Evolutionary conservation across 1,140 invertebrate genomes (phyloP), one percentile per base, ranked within the genome.

Genomic region (Neodiprion pinetum): DNA sequence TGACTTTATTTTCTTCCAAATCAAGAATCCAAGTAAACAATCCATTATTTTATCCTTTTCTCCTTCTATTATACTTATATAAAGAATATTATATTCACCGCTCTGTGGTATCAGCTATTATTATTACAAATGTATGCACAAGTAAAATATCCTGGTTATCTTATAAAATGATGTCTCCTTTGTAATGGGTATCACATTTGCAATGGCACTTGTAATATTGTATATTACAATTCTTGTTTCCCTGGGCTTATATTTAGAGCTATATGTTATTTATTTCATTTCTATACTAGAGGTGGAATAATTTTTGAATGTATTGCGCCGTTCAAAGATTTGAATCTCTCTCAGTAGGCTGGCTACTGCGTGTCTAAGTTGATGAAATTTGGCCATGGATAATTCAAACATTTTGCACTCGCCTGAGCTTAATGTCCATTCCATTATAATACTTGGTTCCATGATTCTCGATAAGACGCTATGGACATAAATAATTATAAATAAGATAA

Each of bases 381-480:
- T 83, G 50, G 82, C 21, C 48, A 88, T 70, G 68, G 84, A 82
- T 49, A 89, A 70, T 83, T 88, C 85, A 80, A 88, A 89, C 67
- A 76, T 81, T 70, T 83, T 76, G 50, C 73, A 75, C 76, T 87
- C 76, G 8, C 84, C 86, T 48, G 82, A 85, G 70, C 78, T 84
- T 21, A 87, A 79, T n/a, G 76, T 87, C 85, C 86, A 87, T 77
- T 89, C 83, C 83, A 89, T 86, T 48, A 88, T 49, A 65, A 89
- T 82, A 70, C 78, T 80, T 65, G 87, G 87, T 75, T 89, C 83
- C 12, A 88, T 71, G 9, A 88, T 83, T 77, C 84, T 83, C 21
- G 83, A 85, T 21, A 87, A 76, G 48, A 79, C 75, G 74, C 88
- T 88, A 74, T 9, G 85, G 84, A 78, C 9, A 77, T 67, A 80